Evolutionary conservation across 2,888 invertebrate species (phyloP).

Genomic region (Drosophila hamatofila): DNA sequence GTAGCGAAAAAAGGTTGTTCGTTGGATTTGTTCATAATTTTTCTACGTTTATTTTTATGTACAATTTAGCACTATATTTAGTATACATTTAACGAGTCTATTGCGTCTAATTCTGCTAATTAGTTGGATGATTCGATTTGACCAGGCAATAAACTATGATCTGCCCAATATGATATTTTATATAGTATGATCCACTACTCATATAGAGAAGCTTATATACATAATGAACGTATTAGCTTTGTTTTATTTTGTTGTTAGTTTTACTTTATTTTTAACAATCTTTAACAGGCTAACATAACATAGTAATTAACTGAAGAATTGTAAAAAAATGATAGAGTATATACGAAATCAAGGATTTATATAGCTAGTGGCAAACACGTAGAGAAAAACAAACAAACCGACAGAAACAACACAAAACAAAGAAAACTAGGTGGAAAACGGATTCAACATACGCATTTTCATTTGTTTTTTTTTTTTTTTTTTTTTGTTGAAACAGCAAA

Average conservation of each 20-base stretch:
- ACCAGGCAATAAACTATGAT: conserved; percentile 48
- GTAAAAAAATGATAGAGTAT: conserved; percentile 33
- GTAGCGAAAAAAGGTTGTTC: conserved; percentile 78
- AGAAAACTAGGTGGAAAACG: conserved; percentile 49
- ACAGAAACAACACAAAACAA: conserved; percentile 70
- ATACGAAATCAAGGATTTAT: conserved; percentile 39
- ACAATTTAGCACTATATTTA: conserved; percentile 63
- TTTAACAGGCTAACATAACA: conserved; percentile 44
- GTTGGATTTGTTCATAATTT: conserved; percentile 70
- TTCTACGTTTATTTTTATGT: conserved; percentile 51
- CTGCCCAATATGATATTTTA: conserved; percentile 47
- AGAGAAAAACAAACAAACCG: conserved; percentile 71
- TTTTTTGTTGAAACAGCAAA: conserved; percentile 62
- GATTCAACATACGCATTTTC: conserved; percentile 48
- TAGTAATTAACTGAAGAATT: conserved; percentile 29
- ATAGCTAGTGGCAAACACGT: conserved; percentile 64
- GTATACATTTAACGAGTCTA: conserved; percentile 51
- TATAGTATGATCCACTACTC: conserved; percentile 63
- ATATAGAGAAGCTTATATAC: conserved; percentile 74
- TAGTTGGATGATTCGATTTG: conserved; percentile 41
- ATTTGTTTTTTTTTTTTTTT: conserved; percentile 2
- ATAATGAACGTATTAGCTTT: conserved; percentile 62
- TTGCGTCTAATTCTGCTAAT: conserved; percentile 59
- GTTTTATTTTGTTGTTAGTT: conserved; percentile 30
- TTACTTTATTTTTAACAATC: conserved; percentile 18